Conservation (phyloP, 2,797 vertebrate species). For the Myotis planiceps region DNA sequence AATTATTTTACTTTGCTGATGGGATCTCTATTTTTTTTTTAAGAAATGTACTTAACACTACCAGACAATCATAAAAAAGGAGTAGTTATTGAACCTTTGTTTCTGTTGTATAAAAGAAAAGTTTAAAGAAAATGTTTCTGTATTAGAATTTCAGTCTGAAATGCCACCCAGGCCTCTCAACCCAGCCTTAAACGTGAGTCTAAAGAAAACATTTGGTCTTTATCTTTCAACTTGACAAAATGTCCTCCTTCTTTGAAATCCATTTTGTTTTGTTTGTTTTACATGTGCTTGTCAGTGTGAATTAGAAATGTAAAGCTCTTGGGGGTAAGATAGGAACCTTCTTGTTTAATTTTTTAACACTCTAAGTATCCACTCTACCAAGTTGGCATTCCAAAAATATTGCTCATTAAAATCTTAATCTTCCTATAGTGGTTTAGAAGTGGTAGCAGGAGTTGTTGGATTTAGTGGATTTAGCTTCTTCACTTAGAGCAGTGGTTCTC, state of each 20-base stretch:
- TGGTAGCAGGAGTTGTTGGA: background rate
- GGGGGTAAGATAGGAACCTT: background rate
- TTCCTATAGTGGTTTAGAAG: background rate
- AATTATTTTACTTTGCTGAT: background rate
- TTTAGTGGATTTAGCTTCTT: background rate
- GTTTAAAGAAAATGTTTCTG: conserved; percentile 65
- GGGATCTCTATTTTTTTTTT: background rate
- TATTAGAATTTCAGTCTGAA: conserved; percentile 48
- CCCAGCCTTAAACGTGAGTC: conserved; percentile 57
- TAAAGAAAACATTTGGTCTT: conserved; percentile 68
- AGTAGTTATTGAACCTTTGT: background rate
- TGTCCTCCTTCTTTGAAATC: conserved; percentile 54
- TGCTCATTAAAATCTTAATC: conserved; percentile 7
- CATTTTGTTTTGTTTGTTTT: background rate
- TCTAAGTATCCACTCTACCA: background rate
- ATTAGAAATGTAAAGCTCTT: conserved; percentile 47
- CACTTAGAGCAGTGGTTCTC: background rate
- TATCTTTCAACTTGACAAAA: conserved; percentile 69
- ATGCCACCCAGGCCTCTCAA: conserved; percentile 21
- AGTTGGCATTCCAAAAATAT: background rate
- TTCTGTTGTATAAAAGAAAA: background rate
- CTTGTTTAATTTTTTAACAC: conserved; percentile 25
- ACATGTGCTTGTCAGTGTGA: conserved; percentile 10
- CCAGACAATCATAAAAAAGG: background rate
- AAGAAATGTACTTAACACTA: background rate